Base-by-base conservation (phyloP, 2,113 vertebrate genomes). In the Zosterops borbonicus region DNA sequence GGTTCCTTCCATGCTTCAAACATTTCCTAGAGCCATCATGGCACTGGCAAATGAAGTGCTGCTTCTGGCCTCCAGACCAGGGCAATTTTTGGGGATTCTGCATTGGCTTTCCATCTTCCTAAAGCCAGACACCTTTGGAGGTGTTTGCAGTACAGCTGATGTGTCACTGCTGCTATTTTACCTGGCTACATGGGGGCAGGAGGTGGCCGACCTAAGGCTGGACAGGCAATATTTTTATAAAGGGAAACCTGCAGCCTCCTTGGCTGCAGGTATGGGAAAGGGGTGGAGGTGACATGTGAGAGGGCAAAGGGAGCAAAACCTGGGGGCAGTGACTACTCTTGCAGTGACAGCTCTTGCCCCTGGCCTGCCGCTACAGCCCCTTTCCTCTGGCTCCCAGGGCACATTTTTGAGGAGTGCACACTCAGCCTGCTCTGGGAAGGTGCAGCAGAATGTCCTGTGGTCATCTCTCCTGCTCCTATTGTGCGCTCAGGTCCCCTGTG, bases 321-420 rank as follows among this genome's bases (percentile, higher is more conserved):
- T 15, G 49, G 31, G 16, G 20, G 12, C 37, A 44, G 22, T 47
- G 77, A 35, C 44, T 6, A 9, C 37, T 65, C 29, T 62, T 60
- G 83, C 63, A 42, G 62, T 13, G 16, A 16, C n/a, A 62, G 31
- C 23, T 25, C 67, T 63, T 75, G 39, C 20, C 28, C 20, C 46
- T 29, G 33, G n/a, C 18, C 39, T n/a, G 35, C 39, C 44, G 31
- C 62, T n/a, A 20, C 0, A 0, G 18, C 4, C 14, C 42, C n/a
- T 62, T 59, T 25, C 21, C 49, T 35, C 49, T 13, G 53, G 37
- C 47, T 68, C 14, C 23, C 0, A 0, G 37, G 23, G 17, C 2
- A 4, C 25, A 4, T 8, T 27, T 71, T 62, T 3, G 12, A 44
- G 69, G n/a, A 31, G 6, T 2, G 8, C 47, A 31, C 49, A 31